phyloP scores from a whole-genome alignment of 2,113 vertebrate genomes.

The Ifrita kowaldi region DNA sequence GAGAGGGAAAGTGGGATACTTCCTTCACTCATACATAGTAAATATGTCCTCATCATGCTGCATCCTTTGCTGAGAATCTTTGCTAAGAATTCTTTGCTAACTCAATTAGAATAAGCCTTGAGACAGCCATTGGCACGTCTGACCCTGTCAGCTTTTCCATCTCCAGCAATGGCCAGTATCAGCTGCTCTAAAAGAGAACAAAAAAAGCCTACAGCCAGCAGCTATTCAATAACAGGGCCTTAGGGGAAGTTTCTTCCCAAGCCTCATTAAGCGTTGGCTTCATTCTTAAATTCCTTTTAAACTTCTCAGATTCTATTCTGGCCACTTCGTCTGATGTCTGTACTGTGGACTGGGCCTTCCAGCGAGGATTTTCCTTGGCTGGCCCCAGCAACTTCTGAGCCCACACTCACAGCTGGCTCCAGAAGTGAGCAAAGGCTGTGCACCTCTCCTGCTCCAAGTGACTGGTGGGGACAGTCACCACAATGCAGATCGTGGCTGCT shows the following conservation, averaged over 20 bases:
- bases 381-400: not conserved
- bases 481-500: not conserved
- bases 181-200: not conserved
- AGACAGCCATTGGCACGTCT: not conserved
- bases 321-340: not conserved
- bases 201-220: not conserved
- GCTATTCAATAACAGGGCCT: slow-evolving; percentile 13
- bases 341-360: not conserved
- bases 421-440: not conserved
- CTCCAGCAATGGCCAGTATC: not conserved
- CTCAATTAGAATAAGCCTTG: not conserved
- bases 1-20: not conserved
- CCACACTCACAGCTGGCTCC: not conserved
- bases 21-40: not conserved
- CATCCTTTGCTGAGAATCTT: not conserved
- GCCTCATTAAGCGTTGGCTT: slow-evolving; percentile 39
- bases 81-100: too few relatives aligned
- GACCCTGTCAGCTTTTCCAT: not conserved
- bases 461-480: not conserved
- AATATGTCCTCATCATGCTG: not conserved
- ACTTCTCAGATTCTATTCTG: slow-evolving; percentile 33
- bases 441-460: fast-evolving
- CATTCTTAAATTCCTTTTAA: slow-evolving; percentile 41
- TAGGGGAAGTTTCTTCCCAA: slow-evolving; percentile 27
- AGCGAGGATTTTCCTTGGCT: not conserved